phyloP scores from a whole-genome alignment of 2,113 vertebrate genomes.

The Callionymus lyra region DNA sequence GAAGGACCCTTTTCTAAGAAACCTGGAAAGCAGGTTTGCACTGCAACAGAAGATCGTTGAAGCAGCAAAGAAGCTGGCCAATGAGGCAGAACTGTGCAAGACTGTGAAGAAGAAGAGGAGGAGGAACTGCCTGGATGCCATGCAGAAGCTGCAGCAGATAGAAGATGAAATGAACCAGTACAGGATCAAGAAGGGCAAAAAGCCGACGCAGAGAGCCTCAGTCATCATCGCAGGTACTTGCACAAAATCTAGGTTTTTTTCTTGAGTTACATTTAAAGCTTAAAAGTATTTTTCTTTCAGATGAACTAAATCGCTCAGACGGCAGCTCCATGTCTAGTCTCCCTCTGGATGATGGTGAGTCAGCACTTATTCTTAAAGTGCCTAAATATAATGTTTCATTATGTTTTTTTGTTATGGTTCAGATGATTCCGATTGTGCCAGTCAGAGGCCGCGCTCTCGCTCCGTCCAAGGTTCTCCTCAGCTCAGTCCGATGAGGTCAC shows the following conservation, averaged over 20 bases:
- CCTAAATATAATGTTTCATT: background rate
- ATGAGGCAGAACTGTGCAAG: slow-evolving; percentile 82
- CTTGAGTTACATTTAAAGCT: slow-evolving; percentile 69
- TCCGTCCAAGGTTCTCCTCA: slow-evolving; percentile 82
- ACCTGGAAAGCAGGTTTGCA: slow-evolving; percentile 88
- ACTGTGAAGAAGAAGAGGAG: slow-evolving; percentile 90
- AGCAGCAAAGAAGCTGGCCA: slow-evolving; percentile 88
- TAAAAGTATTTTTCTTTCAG: slow-evolving; percentile 65
- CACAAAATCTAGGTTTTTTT: slow-evolving; percentile 17
- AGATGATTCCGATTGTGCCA: slow-evolving; percentile 64
- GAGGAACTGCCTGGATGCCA: slow-evolving; percentile 82
- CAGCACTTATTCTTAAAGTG: slow-evolving; percentile 4
- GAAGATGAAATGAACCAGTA: slow-evolving; percentile 93
- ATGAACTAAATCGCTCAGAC: slow-evolving; percentile 84
- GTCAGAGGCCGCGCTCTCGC: slow-evolving; percentile 70
- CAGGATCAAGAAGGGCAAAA: slow-evolving; percentile 84
- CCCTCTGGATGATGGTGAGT: slow-evolving; percentile 81
- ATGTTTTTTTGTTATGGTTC: slow-evolving; percentile 20
- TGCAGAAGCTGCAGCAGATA: slow-evolving; percentile 87
- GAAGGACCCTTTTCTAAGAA: slow-evolving; percentile 84
- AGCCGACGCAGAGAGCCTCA: slow-evolving; percentile 80
- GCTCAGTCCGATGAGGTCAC: slow-evolving; percentile 75
- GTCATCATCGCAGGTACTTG: slow-evolving; percentile 76
- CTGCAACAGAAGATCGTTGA: slow-evolving; percentile 93
- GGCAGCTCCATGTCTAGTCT: slow-evolving; percentile 85